Conservation (phyloP, 2,888 invertebrate species). For the Eupithecia insigniata region DNA sequence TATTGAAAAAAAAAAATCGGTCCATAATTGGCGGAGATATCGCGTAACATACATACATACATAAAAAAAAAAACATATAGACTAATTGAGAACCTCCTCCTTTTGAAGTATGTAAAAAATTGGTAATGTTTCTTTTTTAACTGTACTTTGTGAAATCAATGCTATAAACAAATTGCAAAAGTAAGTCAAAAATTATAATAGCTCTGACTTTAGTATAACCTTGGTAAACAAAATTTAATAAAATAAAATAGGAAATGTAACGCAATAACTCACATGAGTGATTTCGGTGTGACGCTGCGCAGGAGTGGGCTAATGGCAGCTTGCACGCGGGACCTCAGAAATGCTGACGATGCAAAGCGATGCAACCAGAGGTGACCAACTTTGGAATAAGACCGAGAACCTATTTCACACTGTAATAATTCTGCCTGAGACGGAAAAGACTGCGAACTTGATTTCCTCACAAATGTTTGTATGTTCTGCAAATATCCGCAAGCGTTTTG, state of each 20-base stretch:
- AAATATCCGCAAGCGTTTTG: too few relatives aligned
- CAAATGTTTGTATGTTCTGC: neutral
- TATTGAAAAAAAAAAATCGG: too few relatives aligned
- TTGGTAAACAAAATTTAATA: neutral
- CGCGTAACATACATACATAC: too few relatives aligned
- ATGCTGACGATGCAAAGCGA: constrained; percentile 65
- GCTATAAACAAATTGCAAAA: neutral
- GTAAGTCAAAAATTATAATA: neutral
- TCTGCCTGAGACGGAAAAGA: neutral
- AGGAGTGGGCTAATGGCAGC: constrained; percentile 58
- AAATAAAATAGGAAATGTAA: neutral
- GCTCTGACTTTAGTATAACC: neutral
- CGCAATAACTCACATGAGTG: constrained; percentile 47
- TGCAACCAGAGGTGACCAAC: constrained; percentile 57
- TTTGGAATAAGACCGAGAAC: constrained; percentile 27
- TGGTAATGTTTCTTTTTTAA: too few relatives aligned
- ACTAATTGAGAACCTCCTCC: too few relatives aligned
- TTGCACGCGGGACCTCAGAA: constrained; percentile 42
- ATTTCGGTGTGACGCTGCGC: constrained; percentile 49
- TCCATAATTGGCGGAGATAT: too few relatives aligned
- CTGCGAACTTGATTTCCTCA: neutral
- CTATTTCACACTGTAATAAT: neutral
- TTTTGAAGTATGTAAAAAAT: too few relatives aligned
- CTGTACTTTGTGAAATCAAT: neutral
- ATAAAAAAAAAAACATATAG: too few relatives aligned